Base-by-base conservation (phyloP, 2,113 vertebrate genomes). In the Pelodiscus sinensis region DNA sequence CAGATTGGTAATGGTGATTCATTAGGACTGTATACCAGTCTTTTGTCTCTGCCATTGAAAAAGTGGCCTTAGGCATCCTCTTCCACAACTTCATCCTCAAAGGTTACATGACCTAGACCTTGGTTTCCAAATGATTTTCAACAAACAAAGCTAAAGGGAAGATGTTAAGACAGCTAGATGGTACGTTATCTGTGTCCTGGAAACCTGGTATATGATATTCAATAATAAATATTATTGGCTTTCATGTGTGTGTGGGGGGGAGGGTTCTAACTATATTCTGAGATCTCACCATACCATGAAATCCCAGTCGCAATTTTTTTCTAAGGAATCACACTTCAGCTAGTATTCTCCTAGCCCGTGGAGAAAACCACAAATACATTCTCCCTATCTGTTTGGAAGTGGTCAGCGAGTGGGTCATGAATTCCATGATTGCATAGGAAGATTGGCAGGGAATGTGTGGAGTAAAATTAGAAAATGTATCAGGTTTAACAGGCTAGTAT, bases 381-480 rank as follows among this genome's bases (percentile, higher is more conserved):
- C 35, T 77, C 73, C 38, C 73, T 24, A 77, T 50, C 38, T 50
- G 44, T 44, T 75, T 75, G 21, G 35, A 21, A 44, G 19, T 77
- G 38, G 73, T 21, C 50, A 22, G 24, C 14, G 38, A 77, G 38
- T 50, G 2, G 22, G 22, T 44, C 8, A 19, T 50, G 73, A 77
- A 77, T 44, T 22, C 15, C 38, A 50, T 50, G 0, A 5, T 25
- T 25, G 15, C 56, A 6, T 0, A 0, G 25, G 55, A 79, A 31
- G 11, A 73, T 0, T 77, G 73, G 12, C 73, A 44, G 73, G 38
- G 38, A 77, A 44, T 77, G 25, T 77, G 73, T 50, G 73, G 73
- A 24, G 6, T 44, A 50, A 77, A 77, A 77, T 25, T 77, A 44
- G 44, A 50, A 50, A 77, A 50, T 6, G 2, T 50, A 44, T 50